Conservation (phyloP, 1,140 invertebrate species). For the Neelides sp. region DNA sequence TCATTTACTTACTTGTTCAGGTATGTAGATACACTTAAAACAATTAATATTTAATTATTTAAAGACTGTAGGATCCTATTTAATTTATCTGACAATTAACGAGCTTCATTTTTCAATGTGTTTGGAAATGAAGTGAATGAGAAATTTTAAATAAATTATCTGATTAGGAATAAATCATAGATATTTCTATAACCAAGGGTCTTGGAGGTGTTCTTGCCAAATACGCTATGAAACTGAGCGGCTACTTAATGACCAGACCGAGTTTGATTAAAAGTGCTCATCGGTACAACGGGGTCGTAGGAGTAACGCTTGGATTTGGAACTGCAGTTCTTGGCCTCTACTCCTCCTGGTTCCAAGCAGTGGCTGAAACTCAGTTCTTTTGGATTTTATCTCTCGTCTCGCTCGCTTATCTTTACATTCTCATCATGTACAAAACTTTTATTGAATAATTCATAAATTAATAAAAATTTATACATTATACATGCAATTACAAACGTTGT, state of each 20-base stretch:
- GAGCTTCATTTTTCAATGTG: no score
- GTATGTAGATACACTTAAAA: background rate
- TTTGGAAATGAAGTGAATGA: no score
- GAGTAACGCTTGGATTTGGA: background rate
- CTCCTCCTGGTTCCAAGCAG: slow-evolving; percentile 2
- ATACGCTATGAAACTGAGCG: no score
- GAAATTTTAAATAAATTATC: no score
- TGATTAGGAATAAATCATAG: no score
- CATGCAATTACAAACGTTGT: background rate
- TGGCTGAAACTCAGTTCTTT: background rate
- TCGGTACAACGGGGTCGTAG: background rate
- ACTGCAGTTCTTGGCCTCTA: background rate
- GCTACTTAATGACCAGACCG: no score
- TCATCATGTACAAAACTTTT: background rate
- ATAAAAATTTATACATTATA: background rate
- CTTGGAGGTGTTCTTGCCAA: no score
- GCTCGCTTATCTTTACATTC: background rate
- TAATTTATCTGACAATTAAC: no score
- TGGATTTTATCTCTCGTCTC: background rate
- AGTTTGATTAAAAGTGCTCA: background rate
- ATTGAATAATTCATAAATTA: background rate
- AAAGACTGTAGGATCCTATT: background rate
- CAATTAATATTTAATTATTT: background rate
- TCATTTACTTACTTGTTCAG: background rate
- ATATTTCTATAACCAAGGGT: no score